Percentiles rank a stretch among this genome's conserved stretches.
phyloP scores from a whole-genome alignment of 2,888 invertebrate genomes.

The Hemithea aestivaria region DNA sequence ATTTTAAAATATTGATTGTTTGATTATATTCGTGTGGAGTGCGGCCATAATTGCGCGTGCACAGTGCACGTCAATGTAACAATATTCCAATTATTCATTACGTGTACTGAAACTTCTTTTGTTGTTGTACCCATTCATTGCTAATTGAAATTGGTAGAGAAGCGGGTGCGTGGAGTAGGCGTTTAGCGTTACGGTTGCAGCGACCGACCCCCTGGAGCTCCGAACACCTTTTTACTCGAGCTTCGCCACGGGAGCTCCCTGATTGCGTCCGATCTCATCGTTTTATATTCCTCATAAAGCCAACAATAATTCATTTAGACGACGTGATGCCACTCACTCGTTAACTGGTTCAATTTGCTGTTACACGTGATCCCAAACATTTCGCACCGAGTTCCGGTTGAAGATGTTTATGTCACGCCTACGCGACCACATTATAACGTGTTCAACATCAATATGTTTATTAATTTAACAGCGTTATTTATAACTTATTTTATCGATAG shows the following conservation, averaged over 20 bases:
- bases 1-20: too few relatives aligned
- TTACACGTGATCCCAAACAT: conserved; percentile 46
- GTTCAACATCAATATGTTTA: conserved; percentile 10
- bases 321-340: conserved; percentile 77
- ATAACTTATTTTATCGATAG: conserved; percentile 11
- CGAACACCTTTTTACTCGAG: conserved; percentile 73
- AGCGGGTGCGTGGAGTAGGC: conserved; percentile 61
- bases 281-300: conserved; percentile 77
- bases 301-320: conserved; percentile 79
- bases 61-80: conserved; percentile 5
- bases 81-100: conserved; percentile 40
- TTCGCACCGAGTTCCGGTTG: conserved; percentile 37
- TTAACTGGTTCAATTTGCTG: conserved; percentile 65
- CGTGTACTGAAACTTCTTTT: conserved; percentile 46
- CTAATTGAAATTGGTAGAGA: conserved; percentile 72
- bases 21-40: too few relatives aligned
- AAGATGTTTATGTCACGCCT: conserved; percentile 19
- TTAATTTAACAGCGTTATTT: conserved; percentile 14
- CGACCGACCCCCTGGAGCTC: conserved; percentile 58
- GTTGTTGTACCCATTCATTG: conserved; percentile 60
- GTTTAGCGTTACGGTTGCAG: conserved; percentile 63
- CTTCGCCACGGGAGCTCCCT: conserved; percentile 73
- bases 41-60: background rate
- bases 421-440: conserved; percentile 1
- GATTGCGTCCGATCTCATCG: conserved; percentile 78